phyloP scores from a whole-genome alignment of 1,140 invertebrate genomes.

The Ectropis grisescens region DNA sequence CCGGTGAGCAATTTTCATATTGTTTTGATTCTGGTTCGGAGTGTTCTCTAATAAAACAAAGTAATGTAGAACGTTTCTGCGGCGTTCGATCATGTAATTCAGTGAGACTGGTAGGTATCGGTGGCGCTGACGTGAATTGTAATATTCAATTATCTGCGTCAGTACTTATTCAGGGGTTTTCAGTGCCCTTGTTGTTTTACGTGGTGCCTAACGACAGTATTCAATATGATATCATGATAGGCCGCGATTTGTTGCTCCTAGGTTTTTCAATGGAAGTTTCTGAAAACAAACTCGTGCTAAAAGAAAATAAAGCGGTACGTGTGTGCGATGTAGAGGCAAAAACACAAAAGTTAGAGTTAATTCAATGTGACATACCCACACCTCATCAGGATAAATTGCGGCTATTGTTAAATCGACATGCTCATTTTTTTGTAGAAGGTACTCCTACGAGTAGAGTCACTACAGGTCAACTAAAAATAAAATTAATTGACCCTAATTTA shows the following conservation, averaged over 20 bases:
- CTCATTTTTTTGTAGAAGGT: slow-evolving; percentile 13
- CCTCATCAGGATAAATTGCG: slow-evolving; percentile 1
- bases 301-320: background rate
- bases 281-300: background rate
- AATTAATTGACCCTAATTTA: slow-evolving; percentile 12
- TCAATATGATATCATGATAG: slow-evolving; percentile 17
- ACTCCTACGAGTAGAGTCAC: slow-evolving; percentile 7
- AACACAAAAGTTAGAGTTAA: no score
- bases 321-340: no score
- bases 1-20: slow-evolving; percentile 5
- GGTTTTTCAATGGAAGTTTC: slow-evolving; percentile 5
- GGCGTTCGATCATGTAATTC: slow-evolving; percentile 9
- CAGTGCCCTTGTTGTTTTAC: slow-evolving; percentile 4
- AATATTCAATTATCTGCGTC: slow-evolving; percentile 6
- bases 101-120: slow-evolving; percentile 7
- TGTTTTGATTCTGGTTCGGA: slow-evolving; percentile 18
- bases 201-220: slow-evolving; percentile 7
- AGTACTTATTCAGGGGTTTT: slow-evolving; percentile 8
- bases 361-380: no score
- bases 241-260: slow-evolving; percentile 16
- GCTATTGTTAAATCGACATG: slow-evolving; percentile 4
- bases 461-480: slow-evolving; percentile 15
- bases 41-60: slow-evolving; percentile 14
- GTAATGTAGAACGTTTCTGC: slow-evolving; percentile 7
- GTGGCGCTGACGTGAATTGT: background rate